Evolutionary conservation across 2,797 vertebrate species (phyloP).

Genomic region (Garrulus glandarius): DNA sequence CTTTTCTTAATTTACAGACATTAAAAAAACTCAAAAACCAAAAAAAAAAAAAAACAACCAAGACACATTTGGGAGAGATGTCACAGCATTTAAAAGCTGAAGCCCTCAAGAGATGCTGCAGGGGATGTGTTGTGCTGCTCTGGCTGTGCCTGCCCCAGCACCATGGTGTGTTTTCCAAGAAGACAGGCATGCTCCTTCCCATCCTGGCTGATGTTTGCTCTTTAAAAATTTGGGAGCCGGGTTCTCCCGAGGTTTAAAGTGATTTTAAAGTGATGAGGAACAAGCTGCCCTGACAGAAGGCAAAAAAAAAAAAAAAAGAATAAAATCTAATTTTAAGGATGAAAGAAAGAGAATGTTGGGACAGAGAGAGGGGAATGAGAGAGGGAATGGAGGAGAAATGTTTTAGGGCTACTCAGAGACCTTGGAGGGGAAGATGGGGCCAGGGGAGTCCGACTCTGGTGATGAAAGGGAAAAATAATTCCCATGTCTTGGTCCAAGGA

Average conservation of each 20-base stretch:
- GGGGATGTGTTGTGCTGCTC: neutral
- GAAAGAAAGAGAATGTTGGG: neutral
- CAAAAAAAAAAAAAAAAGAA: neutral
- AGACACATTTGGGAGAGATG: neutral
- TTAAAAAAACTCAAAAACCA: neutral
- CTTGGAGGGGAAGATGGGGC: neutral
- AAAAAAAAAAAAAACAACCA: neutral
- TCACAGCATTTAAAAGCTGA: neutral
- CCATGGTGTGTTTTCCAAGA: neutral
- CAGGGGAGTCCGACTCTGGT: neutral
- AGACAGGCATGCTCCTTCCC: neutral
- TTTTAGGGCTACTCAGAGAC: neutral
- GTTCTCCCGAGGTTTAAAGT: neutral
- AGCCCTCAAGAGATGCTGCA: neutral
- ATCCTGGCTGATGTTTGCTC: neutral
- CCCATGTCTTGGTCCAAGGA: neutral
- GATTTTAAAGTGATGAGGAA: neutral
- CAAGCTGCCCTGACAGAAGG: neutral
- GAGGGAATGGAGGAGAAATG: neutral
- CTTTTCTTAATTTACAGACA: neutral
- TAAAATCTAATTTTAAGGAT: fast-evolving
- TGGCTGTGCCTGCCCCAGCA: neutral
- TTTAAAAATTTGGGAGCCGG: neutral
- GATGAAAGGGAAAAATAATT: neutral
- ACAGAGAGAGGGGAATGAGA: neutral